Conservation (phyloP, 2,797 vertebrate species). For the Siniperca undulata region DNA sequence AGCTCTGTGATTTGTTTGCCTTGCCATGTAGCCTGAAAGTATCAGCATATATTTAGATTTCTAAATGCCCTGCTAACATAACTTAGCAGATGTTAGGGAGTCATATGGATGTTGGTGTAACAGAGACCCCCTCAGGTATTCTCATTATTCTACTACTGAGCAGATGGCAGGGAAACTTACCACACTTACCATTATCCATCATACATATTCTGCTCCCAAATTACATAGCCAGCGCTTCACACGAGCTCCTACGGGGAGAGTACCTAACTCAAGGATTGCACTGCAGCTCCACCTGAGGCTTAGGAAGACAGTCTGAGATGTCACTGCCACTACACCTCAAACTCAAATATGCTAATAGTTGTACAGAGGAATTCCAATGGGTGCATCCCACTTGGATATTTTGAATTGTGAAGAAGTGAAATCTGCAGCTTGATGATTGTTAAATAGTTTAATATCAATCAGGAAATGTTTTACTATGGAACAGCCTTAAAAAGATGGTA, state of each 20-base stretch:
- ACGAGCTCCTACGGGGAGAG: constrained; percentile 68
- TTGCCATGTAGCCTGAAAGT: constrained; percentile 57
- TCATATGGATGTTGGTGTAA: constrained; percentile 83
- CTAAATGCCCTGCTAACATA: constrained; percentile 72
- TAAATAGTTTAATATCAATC: constrained; percentile 48
- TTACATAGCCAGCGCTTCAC: constrained; percentile 73
- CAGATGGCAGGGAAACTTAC: constrained; percentile 81
- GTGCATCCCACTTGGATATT: constrained; percentile 55
- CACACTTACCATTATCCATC: constrained; percentile 80
- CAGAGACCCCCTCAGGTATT: constrained; percentile 85
- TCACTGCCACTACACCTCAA: constrained; percentile 78
- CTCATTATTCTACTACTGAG: constrained; percentile 83
- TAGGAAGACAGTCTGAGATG: constrained; percentile 69
- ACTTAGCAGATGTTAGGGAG: constrained; percentile 84
- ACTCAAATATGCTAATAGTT: constrained; percentile 80
- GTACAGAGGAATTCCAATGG: constrained; percentile 64
- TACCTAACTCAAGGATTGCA: constrained; percentile 60
- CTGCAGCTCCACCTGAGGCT: constrained; percentile 77
- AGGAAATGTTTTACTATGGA: constrained; percentile 24
- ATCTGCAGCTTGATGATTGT: constrained; percentile 53
- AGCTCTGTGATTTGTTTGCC: constrained; percentile 63
- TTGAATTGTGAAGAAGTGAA: constrained; percentile 38
- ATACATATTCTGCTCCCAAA: constrained; percentile 82
- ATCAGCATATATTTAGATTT: constrained; percentile 77
- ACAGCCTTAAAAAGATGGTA: constrained; percentile 15